Evolutionary conservation across 2,797 vertebrate genomes (phyloP), one percentile per base, ranked within the genome.

Genomic region (Pseudomugil tenellus): DNA sequence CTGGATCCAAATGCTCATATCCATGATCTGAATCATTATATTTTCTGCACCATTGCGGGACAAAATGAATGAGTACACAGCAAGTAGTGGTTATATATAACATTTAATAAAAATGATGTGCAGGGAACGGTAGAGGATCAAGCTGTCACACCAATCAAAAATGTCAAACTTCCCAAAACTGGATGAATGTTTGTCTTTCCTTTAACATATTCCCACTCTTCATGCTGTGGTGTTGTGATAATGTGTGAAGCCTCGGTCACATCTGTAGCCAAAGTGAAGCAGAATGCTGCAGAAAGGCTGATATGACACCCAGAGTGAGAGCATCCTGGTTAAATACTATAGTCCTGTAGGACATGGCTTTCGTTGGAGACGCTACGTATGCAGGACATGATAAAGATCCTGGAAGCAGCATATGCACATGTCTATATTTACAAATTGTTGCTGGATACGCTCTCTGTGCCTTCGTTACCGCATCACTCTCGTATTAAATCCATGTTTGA

Each of bases 401-500:
- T 41, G 66, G 57, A 75, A 82, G 71, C 72, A 43, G 76, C 60
- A 57, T 51, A 55, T 54, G 64, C 68, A 63, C 55, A 67, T 75
- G 71, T 79, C 67, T 63, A 41, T 58, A 55, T 70, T 61, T 68
- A 70, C 76, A 67, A 78, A 80, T 67, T 70, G 48, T 60, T 32
- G 58, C 46, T 68, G 56, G 70, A 62, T 62, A 1, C 25, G 67
- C 37, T 51, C 61, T 53, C 37, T 11, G 51, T 51, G 81, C 76
- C 74, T 86, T 62, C 49, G 77, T 78, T 85, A 51, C 75, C 68
- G 80, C 74, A 3, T 52, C 52, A 19, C 72, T 80, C 81, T 87
- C 79, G 56, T 80, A 78, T 87, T 87, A 63, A 78, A 84, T 65
- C 72, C 79, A 43, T 72, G 86, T 83, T 80, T 57, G 59, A 70